Base-by-base conservation (phyloP, 2,113 vertebrate species). In the Carassius carassius region DNA sequence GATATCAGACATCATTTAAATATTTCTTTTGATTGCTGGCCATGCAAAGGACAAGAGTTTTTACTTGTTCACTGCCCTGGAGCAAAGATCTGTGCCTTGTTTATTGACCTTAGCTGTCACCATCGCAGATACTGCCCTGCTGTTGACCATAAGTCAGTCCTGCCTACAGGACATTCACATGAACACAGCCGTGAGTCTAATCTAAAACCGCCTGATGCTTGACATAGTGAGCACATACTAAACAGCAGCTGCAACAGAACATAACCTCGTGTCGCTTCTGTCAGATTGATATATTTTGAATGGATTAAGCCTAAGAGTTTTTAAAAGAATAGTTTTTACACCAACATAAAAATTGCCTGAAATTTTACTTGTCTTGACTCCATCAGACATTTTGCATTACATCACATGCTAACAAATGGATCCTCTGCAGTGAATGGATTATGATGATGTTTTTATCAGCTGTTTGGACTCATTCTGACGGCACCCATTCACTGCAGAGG, bases 71-170 rank as follows among this genome's bases (percentile, higher is more conserved):
- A 14, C 11, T 19, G 5, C 29, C 77, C 62, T 67, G 78, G n/a
- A 81, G 78, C 78, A 51, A 13, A 81, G 62, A 81, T 67, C 37
- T 29, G 44, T 51, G 17, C 13, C 60, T 81, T 67, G 62, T 81
- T 49, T 67, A 51, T 79, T 79, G 44, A 65, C 78, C 78, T 81
- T 67, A 65, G 44, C 78, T 81, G 62, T 81, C 78, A 67, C 3
- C 41, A 81, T 29, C 13, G 41, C 78, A 81, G 62, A 81, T 81
- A 67, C 44, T 67, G 78, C 67, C 78, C 60, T 81, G 78, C 78
- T 67, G 62, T 81, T 81, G 78, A 81, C 62, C 78, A 67, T 65
- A 44, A 80, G 62, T 79, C 77, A 79, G 77, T 37, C 58, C 35
- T 63, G 77, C 77, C 32, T 41, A 41, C 32, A 37, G 21, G 54